Conservation (phyloP, 1,140 invertebrate genomes). For the Aphaenogaster floridana region DNA sequence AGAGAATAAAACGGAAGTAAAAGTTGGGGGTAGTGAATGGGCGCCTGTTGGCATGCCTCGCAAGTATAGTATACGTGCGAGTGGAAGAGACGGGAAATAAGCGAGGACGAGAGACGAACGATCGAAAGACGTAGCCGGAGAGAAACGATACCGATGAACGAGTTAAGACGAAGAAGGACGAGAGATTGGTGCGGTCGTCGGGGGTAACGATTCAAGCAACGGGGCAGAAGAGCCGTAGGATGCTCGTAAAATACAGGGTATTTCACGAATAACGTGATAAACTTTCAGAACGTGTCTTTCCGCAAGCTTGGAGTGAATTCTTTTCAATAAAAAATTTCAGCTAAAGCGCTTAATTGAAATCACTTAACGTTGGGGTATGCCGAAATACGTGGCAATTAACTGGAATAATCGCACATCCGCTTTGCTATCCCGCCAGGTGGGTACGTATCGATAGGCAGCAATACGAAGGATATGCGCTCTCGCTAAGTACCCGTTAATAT, state of each 20-base stretch:
- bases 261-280: slow-evolving; percentile 35
- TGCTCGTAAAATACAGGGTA: background rate
- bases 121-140: slow-evolving; percentile 5
- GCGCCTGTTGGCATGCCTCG: slow-evolving; percentile 60
- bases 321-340: background rate
- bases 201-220: slow-evolving; percentile 73
- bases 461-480: slow-evolving; percentile 25
- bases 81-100: background rate
- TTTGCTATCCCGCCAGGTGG: slow-evolving; percentile 46
- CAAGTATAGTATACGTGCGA: slow-evolving; percentile 34
- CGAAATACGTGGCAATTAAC: slow-evolving; percentile 61
- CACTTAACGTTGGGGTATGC: background rate
- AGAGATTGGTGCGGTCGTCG: slow-evolving; percentile 55
- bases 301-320: background rate
- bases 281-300: background rate
- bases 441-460: background rate
- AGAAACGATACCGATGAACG: slow-evolving; percentile 26
- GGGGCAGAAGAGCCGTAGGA: slow-evolving; percentile 35
- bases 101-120: slow-evolving; percentile 21
- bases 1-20: slow-evolving; percentile 83
- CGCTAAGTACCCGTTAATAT: slow-evolving; percentile 67
- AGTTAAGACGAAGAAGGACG: slow-evolving; percentile 27
- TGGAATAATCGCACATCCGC: slow-evolving; percentile 51
- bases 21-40: slow-evolving; percentile 78
- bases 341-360: background rate